Base-by-base conservation (phyloP, 2,797 vertebrate species). In the Rhinichthys osculus region DNA sequence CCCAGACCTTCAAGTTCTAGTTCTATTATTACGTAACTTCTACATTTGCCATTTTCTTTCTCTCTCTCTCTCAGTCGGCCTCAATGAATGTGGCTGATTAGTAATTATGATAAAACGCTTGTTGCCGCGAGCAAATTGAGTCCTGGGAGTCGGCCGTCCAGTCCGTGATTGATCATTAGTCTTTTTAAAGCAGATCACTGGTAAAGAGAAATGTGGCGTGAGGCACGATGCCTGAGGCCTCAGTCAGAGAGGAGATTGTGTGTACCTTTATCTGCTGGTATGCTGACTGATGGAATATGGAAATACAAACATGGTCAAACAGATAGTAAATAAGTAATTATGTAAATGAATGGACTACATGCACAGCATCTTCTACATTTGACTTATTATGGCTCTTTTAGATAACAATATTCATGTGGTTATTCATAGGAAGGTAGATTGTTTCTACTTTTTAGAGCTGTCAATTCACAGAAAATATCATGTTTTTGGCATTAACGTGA, bases 81-180 rank as follows among this genome's bases (percentile, higher is more conserved):
- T 87, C 52, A 35, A 59, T 87, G 44, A 62, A 86, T 80, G 85
- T 89, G 89, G 85, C 89, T 90, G 91, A 90, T 90, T 62, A 70
- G 86, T 92, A 91, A 92, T 92, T 91, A 90, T 92, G 91, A 91
- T 91, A 85, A 88, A 92, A 89, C 82, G 81, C 88, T 90, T 86
- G 67, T 88, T 85, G 89, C 87, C 85, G 57, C 27, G 69, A 91
- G 89, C 90, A 89, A 86, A 89, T 90, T 88, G 88, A 90, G 89
- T 82, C 64, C 47, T 84, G 73, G 81, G 89, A 88, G 88, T 74
- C 81, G 38, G 80, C 70, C 64, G 19, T 84, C 82, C 84, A 76
- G 52, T 84, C 64, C 3, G 79, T 89, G 87, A 89, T 87, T 85
- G 86, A 90, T 89, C 83, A 89, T 89, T 90, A 87, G 87, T 90